phyloP scores from a whole-genome alignment of 1,140 invertebrate genomes.

The Mactra quadrangularis region DNA sequence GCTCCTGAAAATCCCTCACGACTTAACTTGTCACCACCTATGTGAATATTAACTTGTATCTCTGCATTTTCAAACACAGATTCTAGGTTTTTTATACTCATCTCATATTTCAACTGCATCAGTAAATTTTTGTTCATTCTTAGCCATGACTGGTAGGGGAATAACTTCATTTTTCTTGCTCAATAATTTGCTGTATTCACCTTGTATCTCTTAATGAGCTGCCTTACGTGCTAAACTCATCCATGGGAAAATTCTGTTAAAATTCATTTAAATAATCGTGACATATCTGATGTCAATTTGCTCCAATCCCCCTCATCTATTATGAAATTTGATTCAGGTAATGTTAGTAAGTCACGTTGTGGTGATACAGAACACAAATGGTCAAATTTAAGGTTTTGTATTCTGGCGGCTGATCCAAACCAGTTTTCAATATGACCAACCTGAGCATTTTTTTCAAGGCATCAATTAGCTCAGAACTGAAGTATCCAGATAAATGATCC shows the following conservation, averaged over 20 bases:
- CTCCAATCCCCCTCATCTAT: conserved; percentile 24
- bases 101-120: conserved; percentile 54
- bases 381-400: conserved; percentile 49
- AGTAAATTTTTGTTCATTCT: conserved; percentile 62
- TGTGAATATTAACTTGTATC: conserved; percentile 19
- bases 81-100: conserved; percentile 30
- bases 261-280: conserved; percentile 7
- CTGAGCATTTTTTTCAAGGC: conserved; percentile 19
- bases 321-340: conserved; percentile 6
- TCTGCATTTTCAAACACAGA: not conserved
- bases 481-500: conserved; percentile 33
- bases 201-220: not conserved
- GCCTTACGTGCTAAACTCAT: not conserved
- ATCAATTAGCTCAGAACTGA: conserved; percentile 44
- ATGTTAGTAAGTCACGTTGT: conserved; percentile 16
- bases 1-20: conserved; percentile 64
- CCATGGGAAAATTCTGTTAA: conserved; percentile 26
- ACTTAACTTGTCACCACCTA: conserved; percentile 63
- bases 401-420: conserved; percentile 53
- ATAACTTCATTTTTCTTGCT: conserved; percentile 25
- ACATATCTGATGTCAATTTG: conserved; percentile 9
- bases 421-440: conserved; percentile 48
- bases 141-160: conserved; percentile 38
- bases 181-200: not conserved
- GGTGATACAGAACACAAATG: conserved; percentile 6